Percentiles rank a stretch among this genome's conserved stretches.
phyloP scores from a whole-genome alignment of 23 tunicate genomes.

The Trididemnum clinides region DNA sequence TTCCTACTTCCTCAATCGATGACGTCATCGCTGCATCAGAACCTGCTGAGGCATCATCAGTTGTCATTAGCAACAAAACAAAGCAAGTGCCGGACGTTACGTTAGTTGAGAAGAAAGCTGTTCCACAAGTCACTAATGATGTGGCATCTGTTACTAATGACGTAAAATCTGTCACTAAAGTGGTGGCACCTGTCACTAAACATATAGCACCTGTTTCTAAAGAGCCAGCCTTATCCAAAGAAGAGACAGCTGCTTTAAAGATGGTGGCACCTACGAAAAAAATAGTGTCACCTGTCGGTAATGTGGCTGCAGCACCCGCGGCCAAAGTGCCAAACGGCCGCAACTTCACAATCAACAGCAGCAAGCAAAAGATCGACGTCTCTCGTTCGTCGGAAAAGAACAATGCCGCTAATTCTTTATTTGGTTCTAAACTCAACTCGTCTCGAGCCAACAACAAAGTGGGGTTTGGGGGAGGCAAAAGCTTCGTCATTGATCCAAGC shows the following conservation, averaged over 20 bases:
- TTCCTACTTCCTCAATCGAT: slow-evolving; percentile 30
- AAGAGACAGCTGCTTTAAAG: too few relatives aligned
- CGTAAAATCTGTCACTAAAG: too few relatives aligned
- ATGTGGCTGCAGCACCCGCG: not conserved
- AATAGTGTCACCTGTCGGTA: not conserved
- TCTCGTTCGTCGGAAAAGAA: not conserved
- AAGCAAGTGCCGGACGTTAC: not conserved
- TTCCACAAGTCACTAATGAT: not conserved
- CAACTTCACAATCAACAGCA: not conserved
- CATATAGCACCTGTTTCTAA: too few relatives aligned
- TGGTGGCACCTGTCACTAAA: too few relatives aligned
- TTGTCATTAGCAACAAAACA: not conserved
- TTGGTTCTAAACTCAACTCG: not conserved
- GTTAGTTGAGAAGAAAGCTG: not conserved
- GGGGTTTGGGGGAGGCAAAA: slow-evolving; percentile 39
- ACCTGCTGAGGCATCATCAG: not conserved
- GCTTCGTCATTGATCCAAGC: slow-evolving; percentile 78
- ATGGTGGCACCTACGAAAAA: too few relatives aligned
- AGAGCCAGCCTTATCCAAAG: too few relatives aligned
- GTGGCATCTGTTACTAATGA: not conserved
- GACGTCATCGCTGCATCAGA: slow-evolving; percentile 1
- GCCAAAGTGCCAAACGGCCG: not conserved
- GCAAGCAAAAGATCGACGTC: not conserved
- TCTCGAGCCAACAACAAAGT: not conserved
- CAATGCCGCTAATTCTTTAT: not conserved